phyloP scores from a whole-genome alignment of 2,888 invertebrate genomes.

The Cerceris rybyensis region DNA sequence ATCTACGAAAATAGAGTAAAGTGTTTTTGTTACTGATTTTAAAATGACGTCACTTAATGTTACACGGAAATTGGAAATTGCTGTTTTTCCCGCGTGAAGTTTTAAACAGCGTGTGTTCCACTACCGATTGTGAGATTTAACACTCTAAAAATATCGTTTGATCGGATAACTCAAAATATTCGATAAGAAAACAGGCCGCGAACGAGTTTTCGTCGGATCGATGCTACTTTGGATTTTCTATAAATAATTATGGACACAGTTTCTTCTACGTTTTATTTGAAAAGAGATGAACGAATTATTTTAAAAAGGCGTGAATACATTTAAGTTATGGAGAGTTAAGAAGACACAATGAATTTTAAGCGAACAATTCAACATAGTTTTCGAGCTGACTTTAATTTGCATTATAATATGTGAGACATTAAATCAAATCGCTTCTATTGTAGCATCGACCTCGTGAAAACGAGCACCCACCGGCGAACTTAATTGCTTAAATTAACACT shows the following conservation, averaged over 20 bases:
- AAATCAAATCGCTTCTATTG: slow-evolving; percentile 8
- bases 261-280: background rate
- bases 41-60: slow-evolving; percentile 22
- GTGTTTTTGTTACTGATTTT: slow-evolving; percentile 13
- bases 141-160: slow-evolving; percentile 45
- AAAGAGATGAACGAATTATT: too few relatives aligned
- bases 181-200: slow-evolving; percentile 15
- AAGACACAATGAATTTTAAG: too few relatives aligned
- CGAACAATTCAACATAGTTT: too few relatives aligned
- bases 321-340: too few relatives aligned
- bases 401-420: background rate
- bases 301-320: too few relatives aligned
- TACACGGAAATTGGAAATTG: slow-evolving; percentile 24
- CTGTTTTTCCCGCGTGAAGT: slow-evolving; percentile 11
- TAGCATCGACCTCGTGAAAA: slow-evolving; percentile 3
- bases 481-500: slow-evolving; percentile 18
- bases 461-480: background rate
- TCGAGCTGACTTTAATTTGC: background rate
- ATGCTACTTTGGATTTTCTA: slow-evolving; percentile 22
- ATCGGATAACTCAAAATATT: slow-evolving; percentile 30
- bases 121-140: slow-evolving; percentile 22
- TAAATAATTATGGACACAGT: background rate
- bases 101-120: slow-evolving; percentile 44
- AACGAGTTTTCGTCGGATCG: slow-evolving; percentile 20
- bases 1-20: background rate